Percentiles rank a stretch among this genome's conserved stretches.
phyloP scores from a whole-genome alignment of 2,797 vertebrate species.

The Typhlichthys subterraneus region DNA sequence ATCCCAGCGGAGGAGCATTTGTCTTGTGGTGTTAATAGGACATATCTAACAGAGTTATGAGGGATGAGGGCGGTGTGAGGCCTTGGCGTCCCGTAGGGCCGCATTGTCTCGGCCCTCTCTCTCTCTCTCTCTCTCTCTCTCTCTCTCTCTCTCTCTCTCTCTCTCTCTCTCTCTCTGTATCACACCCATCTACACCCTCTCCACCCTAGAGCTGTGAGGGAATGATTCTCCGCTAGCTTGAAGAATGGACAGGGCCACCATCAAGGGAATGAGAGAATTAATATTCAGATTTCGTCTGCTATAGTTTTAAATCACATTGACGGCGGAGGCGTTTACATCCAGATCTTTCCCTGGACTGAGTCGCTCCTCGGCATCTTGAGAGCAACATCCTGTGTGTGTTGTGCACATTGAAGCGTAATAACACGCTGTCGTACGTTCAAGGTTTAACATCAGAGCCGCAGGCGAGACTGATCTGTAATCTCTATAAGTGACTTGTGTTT shows the following conservation, averaged over 20 bases:
- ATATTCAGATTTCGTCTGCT: slow-evolving; percentile 66
- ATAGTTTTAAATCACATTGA: slow-evolving; percentile 56
- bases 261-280: slow-evolving; percentile 56
- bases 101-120: slow-evolving; percentile 64
- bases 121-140: slow-evolving; percentile 4
- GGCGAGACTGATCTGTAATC: slow-evolving; percentile 7
- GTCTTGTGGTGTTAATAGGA: slow-evolving; percentile 60
- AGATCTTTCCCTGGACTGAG: slow-evolving; percentile 40
- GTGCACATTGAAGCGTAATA: too few species aligned
- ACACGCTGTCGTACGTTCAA: too few species aligned
- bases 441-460: too few species aligned
- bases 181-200: slow-evolving; percentile 29
- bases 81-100: slow-evolving; percentile 52
- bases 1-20: slow-evolving; percentile 60
- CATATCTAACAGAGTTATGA: slow-evolving; percentile 58
- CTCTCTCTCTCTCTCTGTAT: background rate
- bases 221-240: slow-evolving; percentile 56
- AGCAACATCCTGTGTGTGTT: background rate
- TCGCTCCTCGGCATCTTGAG: slow-evolving; percentile 45
- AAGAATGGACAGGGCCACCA: slow-evolving; percentile 63
- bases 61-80: slow-evolving; percentile 60
- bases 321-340: slow-evolving; percentile 37
- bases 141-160: slow-evolving; percentile 26
- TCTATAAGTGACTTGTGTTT: slow-evolving; percentile 6
- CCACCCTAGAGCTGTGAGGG: slow-evolving; percentile 46